Conservation (phyloP, 2,797 vertebrate species). For the Anguilla megastoma region DNA sequence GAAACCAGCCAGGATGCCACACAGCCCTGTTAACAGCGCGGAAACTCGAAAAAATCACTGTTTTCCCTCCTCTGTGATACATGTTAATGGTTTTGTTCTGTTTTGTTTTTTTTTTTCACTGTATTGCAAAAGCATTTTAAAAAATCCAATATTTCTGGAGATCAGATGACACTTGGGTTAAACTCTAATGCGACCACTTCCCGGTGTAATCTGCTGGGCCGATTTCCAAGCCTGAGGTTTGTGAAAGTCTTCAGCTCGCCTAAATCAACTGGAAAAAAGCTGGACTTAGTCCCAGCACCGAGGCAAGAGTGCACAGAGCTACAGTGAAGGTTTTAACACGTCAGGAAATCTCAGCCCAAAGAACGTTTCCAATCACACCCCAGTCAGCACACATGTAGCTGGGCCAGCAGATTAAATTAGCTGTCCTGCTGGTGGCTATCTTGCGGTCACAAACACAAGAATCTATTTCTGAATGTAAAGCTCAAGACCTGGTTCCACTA, state of each 20-base stretch:
- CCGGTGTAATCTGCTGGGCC: not conserved
- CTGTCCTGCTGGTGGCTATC: not conserved
- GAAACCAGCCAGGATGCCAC: not conserved
- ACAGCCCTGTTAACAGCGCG: not conserved
- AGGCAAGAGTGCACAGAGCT: not conserved
- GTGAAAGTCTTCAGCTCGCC: not conserved
- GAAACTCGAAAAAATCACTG: not conserved
- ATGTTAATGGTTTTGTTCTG: not conserved
- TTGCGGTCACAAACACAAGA: not conserved
- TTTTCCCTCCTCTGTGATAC: not conserved
- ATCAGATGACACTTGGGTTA: not conserved
- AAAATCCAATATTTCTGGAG: not conserved
- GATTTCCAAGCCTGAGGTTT: not conserved
- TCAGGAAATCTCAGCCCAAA: not conserved
- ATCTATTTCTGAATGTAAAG: not conserved
- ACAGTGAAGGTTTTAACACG: not conserved
- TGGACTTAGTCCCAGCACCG: not conserved
- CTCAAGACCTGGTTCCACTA: not conserved
- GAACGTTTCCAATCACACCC: not conserved
- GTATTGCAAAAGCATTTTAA: not conserved
- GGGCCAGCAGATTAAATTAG: not conserved
- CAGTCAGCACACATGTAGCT: not conserved
- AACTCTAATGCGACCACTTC: not conserved
- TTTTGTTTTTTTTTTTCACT: not conserved
- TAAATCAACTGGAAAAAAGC: not conserved